Conservation (phyloP, 2,113 vertebrate genomes). For the Rostratula benghalensis region DNA sequence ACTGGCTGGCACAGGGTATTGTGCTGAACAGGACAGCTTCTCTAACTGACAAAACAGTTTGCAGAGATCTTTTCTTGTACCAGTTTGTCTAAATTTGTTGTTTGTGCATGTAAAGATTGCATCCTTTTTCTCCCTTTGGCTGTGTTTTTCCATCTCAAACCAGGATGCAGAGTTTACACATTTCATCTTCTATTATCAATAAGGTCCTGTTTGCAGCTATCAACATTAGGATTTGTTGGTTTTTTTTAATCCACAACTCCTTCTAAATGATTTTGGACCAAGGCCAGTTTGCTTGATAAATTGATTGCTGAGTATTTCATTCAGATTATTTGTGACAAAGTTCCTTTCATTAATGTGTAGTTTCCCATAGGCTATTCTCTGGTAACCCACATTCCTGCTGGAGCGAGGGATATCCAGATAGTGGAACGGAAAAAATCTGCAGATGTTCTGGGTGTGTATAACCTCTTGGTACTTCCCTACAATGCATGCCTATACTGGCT, state of each 20-base stretch:
- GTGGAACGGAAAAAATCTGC: constrained; percentile 96
- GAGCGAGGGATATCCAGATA: constrained; percentile 95
- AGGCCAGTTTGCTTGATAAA: not conserved
- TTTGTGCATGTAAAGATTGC: too few species aligned
- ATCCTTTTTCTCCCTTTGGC: not conserved
- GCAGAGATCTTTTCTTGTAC: not conserved
- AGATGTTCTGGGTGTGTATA: constrained; percentile 88
- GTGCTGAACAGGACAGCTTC: not conserved
- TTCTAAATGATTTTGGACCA: not conserved
- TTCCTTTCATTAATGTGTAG: not conserved
- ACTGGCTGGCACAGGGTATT: not conserved
- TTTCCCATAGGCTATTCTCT: constrained; percentile 87
- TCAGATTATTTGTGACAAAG: not conserved
- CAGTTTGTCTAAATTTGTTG: not conserved
- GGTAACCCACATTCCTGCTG: constrained; percentile 94
- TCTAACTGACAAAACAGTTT: not conserved
- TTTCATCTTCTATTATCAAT: rapidly evolving
- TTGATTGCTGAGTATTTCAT: not conserved
- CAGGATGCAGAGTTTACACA: not conserved
- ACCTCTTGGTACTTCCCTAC: constrained; percentile 2
- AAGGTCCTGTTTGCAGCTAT: not conserved
- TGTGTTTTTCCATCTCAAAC: not conserved
- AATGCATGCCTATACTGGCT: not conserved
- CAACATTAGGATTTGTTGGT: not conserved
- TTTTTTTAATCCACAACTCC: not conserved